phyloP scores from a whole-genome alignment of 2,888 invertebrate genomes.

The Macroteleia sp. region DNA sequence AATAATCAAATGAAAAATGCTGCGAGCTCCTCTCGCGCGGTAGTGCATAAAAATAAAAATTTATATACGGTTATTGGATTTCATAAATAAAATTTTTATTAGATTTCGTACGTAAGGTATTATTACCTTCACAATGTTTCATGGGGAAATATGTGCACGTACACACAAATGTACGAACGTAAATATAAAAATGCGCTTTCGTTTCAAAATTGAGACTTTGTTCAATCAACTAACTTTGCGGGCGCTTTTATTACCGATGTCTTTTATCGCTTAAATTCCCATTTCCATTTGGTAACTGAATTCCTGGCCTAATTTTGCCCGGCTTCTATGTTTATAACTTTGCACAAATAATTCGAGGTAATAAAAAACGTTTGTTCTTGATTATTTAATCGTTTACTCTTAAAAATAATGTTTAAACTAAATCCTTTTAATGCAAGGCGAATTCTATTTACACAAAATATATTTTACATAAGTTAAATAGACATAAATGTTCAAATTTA shows the following conservation, averaged over 20 bases:
- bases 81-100: constrained; percentile 57
- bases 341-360: too few species aligned
- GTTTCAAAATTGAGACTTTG: constrained; percentile 45
- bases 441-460: too few species aligned
- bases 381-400: too few species aligned
- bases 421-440: too few species aligned
- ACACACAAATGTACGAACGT: constrained; percentile 18
- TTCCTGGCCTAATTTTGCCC: too few species aligned
- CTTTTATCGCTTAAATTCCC: constrained; percentile 33
- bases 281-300: too few species aligned
- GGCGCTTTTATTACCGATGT: constrained; percentile 9
- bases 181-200: constrained; percentile 35
- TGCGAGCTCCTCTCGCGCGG: constrained; percentile 47
- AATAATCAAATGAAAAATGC: constrained; percentile 57
- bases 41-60: constrained; percentile 59
- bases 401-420: too few species aligned
- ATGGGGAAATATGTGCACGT: constrained; percentile 19
- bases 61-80: constrained; percentile 52
- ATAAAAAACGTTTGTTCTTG: too few species aligned
- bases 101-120: constrained; percentile 56
- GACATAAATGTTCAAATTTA: too few species aligned
- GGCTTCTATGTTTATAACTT: too few species aligned
- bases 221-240: constrained; percentile 41
- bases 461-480: too few species aligned
- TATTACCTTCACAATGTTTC: constrained; percentile 48